Conservation (phyloP, 2,797 vertebrate genomes). For the Hephaestus fuliginosus region DNA sequence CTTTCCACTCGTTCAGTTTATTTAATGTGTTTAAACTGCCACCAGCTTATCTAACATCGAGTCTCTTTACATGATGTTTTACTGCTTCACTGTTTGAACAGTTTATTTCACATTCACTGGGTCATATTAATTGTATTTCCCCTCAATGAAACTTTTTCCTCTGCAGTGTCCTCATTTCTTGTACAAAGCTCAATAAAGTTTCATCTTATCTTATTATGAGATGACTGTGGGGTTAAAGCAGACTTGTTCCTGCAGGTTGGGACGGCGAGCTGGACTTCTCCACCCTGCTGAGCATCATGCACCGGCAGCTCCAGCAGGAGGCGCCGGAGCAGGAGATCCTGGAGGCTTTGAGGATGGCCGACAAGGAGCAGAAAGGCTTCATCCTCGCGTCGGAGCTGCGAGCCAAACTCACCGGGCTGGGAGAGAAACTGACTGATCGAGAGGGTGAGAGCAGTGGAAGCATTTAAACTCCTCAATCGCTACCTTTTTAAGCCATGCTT, state of each 20-base stretch:
- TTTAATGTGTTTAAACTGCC: constrained; percentile 23
- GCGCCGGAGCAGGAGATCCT: constrained; percentile 89
- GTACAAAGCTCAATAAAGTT: not conserved
- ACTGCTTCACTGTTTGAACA: constrained; percentile 43
- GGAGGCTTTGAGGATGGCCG: constrained; percentile 87
- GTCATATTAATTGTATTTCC: not conserved
- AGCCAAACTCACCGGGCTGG: constrained; percentile 86
- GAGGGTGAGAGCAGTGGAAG: constrained; percentile 83
- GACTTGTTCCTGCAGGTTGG: constrained; percentile 72
- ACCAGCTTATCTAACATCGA: not conserved
- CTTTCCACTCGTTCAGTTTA: constrained; percentile 12
- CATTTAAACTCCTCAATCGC: not conserved
- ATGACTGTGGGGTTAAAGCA: not conserved
- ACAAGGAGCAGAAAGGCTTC: constrained; percentile 87
- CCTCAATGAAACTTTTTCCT: not conserved
- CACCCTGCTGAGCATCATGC: constrained; percentile 90
- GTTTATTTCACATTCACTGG: constrained; percentile 18
- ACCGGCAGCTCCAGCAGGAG: constrained; percentile 90
- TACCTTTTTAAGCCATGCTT: not conserved
- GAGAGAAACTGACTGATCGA: constrained; percentile 87
- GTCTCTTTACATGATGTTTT: constrained; percentile 10
- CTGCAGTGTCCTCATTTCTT: not conserved
- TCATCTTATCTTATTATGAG: not conserved
- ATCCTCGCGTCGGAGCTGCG: constrained; percentile 84
- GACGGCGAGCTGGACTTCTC: constrained; percentile 90